Base-by-base conservation (phyloP, 37 sponge, comb jelly and placozoan species). In the Diacarnus erythraeanus region DNA sequence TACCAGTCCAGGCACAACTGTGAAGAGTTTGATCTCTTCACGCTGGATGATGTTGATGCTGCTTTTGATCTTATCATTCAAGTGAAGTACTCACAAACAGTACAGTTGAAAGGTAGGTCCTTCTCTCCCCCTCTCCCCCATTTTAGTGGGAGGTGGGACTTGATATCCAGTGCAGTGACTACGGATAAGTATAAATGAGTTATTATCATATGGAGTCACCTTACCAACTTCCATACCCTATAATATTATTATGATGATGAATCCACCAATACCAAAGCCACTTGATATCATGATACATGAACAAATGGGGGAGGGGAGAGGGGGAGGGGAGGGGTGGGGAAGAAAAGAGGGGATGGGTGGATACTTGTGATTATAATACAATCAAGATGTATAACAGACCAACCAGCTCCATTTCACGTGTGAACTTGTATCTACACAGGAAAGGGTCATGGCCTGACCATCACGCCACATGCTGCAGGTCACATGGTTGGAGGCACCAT, bases 401-500 rank as follows among this genome's bases (percentile, higher is more conserved):
- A 18, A 20, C n/a, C 8, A 27, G n/a, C n/a, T 27, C 9, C 30
- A 64, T 8, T 23, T 10, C n/a, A 64, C 30, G n/a, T 26, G n/a
- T 20, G n/a, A 10, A 23, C n/a, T 64, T 64, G 15, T 17, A 9
- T 72, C 36, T 44, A 10, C n/a, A 8, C 66, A 95, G 96, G 97
- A 5, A 97, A 97, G 41, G 97, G 97, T 33, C 86, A 88, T 78
- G 99, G 99, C 15, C 81, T 99, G 38, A 89, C 99, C 35, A 96
- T 99, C 72, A 99, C 97, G 17, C 97, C 99, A 29, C 90, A 88
- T 59, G 84, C 99, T 22, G 93, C 97, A 23, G 99, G 99, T 36
- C 99, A 99, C 82, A 99, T 96, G 93, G 93, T 99, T 27, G 99
- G 99, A 0, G 99, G 99, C 0, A 87, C 99, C 60, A 94, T 99